phyloP scores from a whole-genome alignment of 2,888 invertebrate genomes.

The Netelia virgata region DNA sequence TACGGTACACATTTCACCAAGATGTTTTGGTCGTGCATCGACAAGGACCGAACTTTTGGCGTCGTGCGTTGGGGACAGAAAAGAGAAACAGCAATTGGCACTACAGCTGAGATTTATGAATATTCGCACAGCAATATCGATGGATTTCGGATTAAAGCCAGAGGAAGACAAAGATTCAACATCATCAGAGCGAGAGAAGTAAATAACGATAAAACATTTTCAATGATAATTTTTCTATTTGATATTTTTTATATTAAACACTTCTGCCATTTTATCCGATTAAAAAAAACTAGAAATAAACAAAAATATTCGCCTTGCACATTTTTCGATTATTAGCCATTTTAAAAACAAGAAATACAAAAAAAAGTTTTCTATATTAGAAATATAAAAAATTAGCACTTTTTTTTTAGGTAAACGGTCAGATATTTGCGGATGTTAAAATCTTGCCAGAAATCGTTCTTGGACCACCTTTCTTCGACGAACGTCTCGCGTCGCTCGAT shows the following conservation, averaged over 20 bases:
- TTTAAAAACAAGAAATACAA: too few species aligned
- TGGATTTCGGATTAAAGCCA: slow-evolving; percentile 89
- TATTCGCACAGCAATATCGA: slow-evolving; percentile 86
- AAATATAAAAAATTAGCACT: too few species aligned
- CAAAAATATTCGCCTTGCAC: too few species aligned
- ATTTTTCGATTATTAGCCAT: too few species aligned
- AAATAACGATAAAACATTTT: background rate
- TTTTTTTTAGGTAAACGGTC: slow-evolving; percentile 67
- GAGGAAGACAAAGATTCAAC: slow-evolving; percentile 91
- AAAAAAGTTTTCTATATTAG: too few species aligned
- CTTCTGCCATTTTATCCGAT: too few species aligned
- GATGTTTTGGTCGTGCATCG: slow-evolving; percentile 87
- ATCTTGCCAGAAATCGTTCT: slow-evolving; percentile 90
- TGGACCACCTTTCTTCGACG: slow-evolving; percentile 86
- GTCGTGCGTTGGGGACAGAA: slow-evolving; percentile 86
- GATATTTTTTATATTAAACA: too few species aligned
- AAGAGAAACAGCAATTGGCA: slow-evolving; percentile 75
- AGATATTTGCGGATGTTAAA: slow-evolving; percentile 86
- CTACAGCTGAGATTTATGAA: slow-evolving; percentile 85
- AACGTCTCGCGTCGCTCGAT: slow-evolving; percentile 80
- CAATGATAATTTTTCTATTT: too few species aligned
- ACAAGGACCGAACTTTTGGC: slow-evolving; percentile 88
- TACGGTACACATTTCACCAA: slow-evolving; percentile 86
- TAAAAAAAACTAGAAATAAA: too few species aligned
- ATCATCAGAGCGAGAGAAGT: slow-evolving; percentile 84